Base-by-base conservation (phyloP, 2,797 vertebrate genomes). In the Phyllotis vaccarum region DNA sequence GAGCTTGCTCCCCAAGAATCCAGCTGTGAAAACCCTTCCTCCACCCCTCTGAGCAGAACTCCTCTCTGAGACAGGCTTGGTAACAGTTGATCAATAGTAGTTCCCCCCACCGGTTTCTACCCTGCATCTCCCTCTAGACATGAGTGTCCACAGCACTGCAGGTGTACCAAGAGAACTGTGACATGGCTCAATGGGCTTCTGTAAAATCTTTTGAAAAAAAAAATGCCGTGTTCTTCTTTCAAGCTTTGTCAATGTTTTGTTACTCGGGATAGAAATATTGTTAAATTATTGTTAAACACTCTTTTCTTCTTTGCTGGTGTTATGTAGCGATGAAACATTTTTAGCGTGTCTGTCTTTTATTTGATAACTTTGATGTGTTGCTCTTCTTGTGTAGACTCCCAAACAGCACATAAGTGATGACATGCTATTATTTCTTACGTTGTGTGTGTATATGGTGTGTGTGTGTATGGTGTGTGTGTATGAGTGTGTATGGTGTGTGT, bases 281-380 rank as follows among this genome's bases (percentile, higher is more conserved):
- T 58, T 95, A 93, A 80, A 49, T 79, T 17, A 72, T 91, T 80
- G 21, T 58, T 95, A 93, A 80, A 49, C 83, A 64, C n/a, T 17
- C 14, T 78, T 95, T 93, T 68, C n/a, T 75, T 21, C 37, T 89
- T 89, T 82, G 17, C 86, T 82, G 52, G 14, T 88, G 8, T 81
- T 16, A 34, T 19, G 9, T 14, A 49, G 2, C 19, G n/a, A 22
- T n/a, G 34, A 89, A 86, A 81, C 70, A 22, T 86, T 89, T 85
- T 60, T 89, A 34, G 86, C 72, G 70, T 21, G 24, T 21, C 3
- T 19, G 10, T n/a, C 34, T 93, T 85, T 56, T 58, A 22, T 37
- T 80, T 81, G 52, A 43, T 56, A 93, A 64, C 31, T 79, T 60
- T 58, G 37, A 49, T 85, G 29, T n/a, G 31, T 16, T 27, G 3